Percentiles rank a stretch among this genome's conserved stretches.
Conservation (phyloP, 2,888 invertebrate genomes). For the Thalpophila matura region DNA sequence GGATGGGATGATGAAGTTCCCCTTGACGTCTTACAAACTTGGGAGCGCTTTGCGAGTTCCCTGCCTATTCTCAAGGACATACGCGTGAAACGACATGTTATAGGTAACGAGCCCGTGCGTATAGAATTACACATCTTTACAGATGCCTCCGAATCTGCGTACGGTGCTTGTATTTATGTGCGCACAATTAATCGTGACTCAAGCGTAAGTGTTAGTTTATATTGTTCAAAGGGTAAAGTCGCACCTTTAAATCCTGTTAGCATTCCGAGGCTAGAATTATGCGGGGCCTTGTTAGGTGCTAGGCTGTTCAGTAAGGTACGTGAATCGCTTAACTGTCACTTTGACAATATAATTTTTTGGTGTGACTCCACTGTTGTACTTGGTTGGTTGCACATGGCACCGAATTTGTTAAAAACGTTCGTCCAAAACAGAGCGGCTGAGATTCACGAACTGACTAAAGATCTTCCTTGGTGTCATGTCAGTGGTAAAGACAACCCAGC, state of each 20-base stretch:
- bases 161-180: not conserved
- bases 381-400: not conserved
- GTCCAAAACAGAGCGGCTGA: constrained; percentile 3
- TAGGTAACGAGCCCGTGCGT: not conserved
- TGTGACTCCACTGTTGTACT: constrained; percentile 10
- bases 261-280: no score
- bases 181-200: not conserved
- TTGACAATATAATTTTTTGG: not conserved
- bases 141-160: constrained; percentile 8
- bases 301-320: not conserved
- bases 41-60: not conserved
- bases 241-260: not conserved
- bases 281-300: no score
- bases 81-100: not conserved
- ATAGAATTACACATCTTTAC: not conserved
- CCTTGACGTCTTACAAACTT: not conserved
- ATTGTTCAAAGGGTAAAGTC: constrained; percentile 7
- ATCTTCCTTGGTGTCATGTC: constrained; percentile 23
- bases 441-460: not conserved
- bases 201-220: not conserved
- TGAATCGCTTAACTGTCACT: not conserved
- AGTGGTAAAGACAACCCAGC: not conserved
- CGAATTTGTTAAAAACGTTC: constrained; percentile 1
- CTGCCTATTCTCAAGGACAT: not conserved
- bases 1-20: not conserved